phyloP scores from a whole-genome alignment of 1,140 invertebrate species.

The Eupeodes corollae region DNA sequence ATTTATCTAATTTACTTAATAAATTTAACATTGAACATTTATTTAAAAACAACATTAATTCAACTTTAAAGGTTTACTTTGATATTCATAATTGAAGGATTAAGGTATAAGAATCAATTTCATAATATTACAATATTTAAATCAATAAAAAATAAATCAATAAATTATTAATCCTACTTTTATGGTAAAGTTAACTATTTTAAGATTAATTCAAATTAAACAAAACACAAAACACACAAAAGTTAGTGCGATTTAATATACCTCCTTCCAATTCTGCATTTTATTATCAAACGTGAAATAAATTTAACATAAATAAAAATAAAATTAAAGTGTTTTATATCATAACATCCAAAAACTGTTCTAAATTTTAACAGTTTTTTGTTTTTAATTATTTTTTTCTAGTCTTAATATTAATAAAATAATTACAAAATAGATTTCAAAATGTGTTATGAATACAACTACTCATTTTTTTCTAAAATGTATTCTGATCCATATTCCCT shows the following conservation, averaged over 20 bases:
- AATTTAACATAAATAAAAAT: neutral
- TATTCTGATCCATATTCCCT: no score
- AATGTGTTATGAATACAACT: neutral
- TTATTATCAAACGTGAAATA: conserved; percentile 8
- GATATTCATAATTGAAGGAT: neutral
- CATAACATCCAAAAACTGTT: neutral
- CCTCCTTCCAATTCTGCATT: conserved; percentile 37
- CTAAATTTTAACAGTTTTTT: neutral
- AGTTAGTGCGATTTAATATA: conserved; percentile 18
- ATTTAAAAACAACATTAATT: no score
- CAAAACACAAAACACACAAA: neutral
- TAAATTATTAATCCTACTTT: no score
- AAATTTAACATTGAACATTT: no score
- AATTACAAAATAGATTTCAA: neutral
- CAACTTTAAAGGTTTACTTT: neutral
- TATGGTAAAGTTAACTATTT: no score
- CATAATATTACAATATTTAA: no score
- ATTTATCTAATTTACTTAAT: no score
- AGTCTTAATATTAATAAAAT: neutral
- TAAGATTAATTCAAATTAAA: neutral
- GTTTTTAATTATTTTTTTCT: neutral
- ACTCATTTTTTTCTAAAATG: no score
- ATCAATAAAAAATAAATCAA: no score
- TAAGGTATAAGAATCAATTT: no score
- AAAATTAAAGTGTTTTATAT: neutral